A percentile compares a stretch with the other conserved stretches of the same genome.
phyloP scores from a whole-genome alignment of 2,888 invertebrate genomes.

The Mayetiola destructor region DNA sequence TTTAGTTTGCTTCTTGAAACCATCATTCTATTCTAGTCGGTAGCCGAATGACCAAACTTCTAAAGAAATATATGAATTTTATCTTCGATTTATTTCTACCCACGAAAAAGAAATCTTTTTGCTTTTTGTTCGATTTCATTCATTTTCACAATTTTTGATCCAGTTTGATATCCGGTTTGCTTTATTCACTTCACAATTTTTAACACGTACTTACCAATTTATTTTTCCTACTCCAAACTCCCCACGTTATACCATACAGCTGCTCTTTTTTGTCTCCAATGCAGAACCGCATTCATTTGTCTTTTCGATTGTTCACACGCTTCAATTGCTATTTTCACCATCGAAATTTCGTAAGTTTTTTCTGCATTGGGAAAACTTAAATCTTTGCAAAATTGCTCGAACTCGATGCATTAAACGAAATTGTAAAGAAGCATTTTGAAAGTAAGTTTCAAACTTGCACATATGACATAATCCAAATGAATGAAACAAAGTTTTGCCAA shows the following conservation, averaged over 20 bases:
- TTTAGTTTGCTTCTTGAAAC: no score
- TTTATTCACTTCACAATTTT: constrained; percentile 3
- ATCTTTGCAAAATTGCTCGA: not conserved
- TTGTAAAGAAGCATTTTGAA: constrained; percentile 1
- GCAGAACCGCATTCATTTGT: not conserved
- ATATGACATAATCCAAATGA: constrained; percentile 1
- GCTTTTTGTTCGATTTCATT: not conserved
- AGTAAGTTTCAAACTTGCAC: not conserved
- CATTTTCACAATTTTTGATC: constrained; percentile 10
- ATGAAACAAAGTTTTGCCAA: not conserved
- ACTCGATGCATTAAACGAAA: constrained; percentile 3
- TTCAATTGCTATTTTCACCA: not conserved
- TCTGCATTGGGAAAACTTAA: not conserved
- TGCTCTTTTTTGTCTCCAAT: not conserved
- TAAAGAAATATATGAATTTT: not conserved
- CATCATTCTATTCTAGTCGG: not conserved
- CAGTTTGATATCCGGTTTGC: constrained; percentile 3
- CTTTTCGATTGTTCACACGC: not conserved
- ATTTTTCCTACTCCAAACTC: no score
- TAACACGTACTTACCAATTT: constrained; percentile 9
- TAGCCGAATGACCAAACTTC: not conserved
- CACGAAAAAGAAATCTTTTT: not conserved
- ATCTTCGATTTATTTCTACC: constrained; percentile 1
- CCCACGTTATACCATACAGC: no score
- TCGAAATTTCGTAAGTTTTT: not conserved